Base-by-base conservation (phyloP, 23 tunicate species). In the Diplosoma virens region DNA sequence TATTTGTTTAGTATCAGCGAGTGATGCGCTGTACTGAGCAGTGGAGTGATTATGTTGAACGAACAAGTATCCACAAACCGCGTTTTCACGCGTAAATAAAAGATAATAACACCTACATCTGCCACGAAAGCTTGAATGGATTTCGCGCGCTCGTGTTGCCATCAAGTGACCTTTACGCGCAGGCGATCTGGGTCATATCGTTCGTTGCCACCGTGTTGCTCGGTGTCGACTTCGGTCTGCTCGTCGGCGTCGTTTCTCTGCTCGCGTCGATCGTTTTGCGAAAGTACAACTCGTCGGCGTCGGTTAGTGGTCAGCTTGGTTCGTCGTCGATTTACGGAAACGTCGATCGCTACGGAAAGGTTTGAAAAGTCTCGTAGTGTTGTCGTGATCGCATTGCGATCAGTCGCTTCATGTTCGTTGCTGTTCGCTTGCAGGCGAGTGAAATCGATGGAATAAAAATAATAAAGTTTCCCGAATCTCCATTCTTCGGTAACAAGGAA, bases 401-500 rank as follows among this genome's bases (percentile, higher is more conserved):
- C n/a, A n/a, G n/a, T n/a, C n/a, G n/a, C n/a, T n/a, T n/a, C n/a
- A n/a, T n/a, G n/a, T n/a, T n/a, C n/a, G n/a, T n/a, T n/a, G n/a
- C n/a, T n/a, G n/a, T n/a, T n/a, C n/a, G n/a, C 6, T 25, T 68
- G 18, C 2, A 78, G 87, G 97, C 90, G 0, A 59, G 53, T 25
- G 97, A 79, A 66, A 55, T 78, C 2, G 70, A 63, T 7, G 86
- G 97, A 30, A 52, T 90, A 2, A 84, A 75, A 36, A 72, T 90
- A 30, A 68, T 90, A 2, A 66, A 78, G 25, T 84, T 84, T 0
- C 63, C 90, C 3, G 86, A 90, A 71, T 83, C 97, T 58, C 97
- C 97, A 33, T 84, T 79, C 30, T 90, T 84, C 66, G 97, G 94
- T 32, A 90, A 90, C 61, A 79, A 79, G 33, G 83, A 66, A 2